Base-by-base conservation (phyloP, 2,888 invertebrate species). In the Byasa hedistus region DNA sequence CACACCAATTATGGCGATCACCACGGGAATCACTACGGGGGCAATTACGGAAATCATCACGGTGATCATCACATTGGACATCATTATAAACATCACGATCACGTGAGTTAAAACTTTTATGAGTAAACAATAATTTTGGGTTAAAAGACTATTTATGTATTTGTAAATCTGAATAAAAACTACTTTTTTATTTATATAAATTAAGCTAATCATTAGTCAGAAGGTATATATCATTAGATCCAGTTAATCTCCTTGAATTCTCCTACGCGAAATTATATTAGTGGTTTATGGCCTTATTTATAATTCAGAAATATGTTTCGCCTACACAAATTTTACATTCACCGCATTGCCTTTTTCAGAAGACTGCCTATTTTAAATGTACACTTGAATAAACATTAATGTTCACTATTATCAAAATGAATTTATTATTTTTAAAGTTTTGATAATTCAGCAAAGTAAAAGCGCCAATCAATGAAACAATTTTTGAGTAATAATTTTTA, bases 41-140 rank as follows among this genome's bases (percentile, higher is more conserved):
- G 78, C 21, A 73, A 76, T 51, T 44, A 63, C 19, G 44, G 56
- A 1, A 24, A 58, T n/a, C 71, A 76, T 22, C 75, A 74, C 51
- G 80, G 79, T n/a, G 75, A 76, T 61, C 73, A 70, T 63, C 67
- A 72, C 27, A 57, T 71, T 23, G 81, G 82, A 0, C 75, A 81
- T 73, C 81, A 81, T 73, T 76, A 82, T 67, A 86, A 86, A 69
- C 76, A 86, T 74, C 81, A 82, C 65, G 81, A 86, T 74, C 87
- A 87, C 70, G 89, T 89, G 74, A 82, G 86, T 79, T 61, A 48
- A 48, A 8, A 44, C 39, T 39, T 39, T 39, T 39, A 27, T 27
- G 27, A 5, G 17, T 15, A 39, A 15, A n/a, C n/a, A n/a, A n/a
- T n/a, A n/a, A n/a, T n/a, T n/a, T n/a, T n/a, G n/a, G n/a, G n/a